phyloP scores from a whole-genome alignment of 2,888 invertebrate genomes.

The Pelosia muscerda region DNA sequence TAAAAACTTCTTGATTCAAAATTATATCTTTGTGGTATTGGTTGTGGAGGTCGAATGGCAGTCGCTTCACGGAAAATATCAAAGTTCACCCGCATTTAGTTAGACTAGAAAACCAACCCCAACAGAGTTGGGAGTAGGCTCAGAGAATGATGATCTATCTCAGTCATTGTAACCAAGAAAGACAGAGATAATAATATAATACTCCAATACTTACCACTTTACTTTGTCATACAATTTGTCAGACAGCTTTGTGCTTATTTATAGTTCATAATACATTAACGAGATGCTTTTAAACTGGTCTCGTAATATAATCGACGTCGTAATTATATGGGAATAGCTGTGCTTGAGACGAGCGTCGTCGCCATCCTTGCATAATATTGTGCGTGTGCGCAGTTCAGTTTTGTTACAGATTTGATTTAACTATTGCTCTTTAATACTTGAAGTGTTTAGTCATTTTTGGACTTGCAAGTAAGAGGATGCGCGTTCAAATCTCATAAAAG shows the following conservation, averaged over 20 bases:
- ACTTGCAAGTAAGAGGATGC: background rate
- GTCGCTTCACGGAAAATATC: no score
- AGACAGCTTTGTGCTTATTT: slow-evolving; percentile 59
- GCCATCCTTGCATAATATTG: slow-evolving; percentile 70
- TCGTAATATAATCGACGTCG: slow-evolving; percentile 70
- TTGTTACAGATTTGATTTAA: slow-evolving; percentile 38
- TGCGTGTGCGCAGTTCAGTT: slow-evolving; percentile 53
- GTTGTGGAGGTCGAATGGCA: no score
- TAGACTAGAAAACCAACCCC: no score
- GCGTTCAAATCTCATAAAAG: background rate
- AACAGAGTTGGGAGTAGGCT: no score
- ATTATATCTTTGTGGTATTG: no score
- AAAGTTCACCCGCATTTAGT: no score
- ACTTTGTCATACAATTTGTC: slow-evolving; percentile 52
- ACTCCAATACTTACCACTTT: background rate
- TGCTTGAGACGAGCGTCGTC: slow-evolving; percentile 43
- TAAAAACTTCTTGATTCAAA: background rate
- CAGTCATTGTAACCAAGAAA: background rate
- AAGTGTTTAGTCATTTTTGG: background rate
- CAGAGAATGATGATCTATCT: no score
- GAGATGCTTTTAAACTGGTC: slow-evolving; percentile 57
- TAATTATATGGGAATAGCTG: slow-evolving; percentile 71
- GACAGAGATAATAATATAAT: slow-evolving; percentile 2
- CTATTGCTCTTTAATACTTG: no score
- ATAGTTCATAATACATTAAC: slow-evolving; percentile 64